phyloP scores from a whole-genome alignment of 2,113 vertebrate genomes.

The Morone chrysops region DNA sequence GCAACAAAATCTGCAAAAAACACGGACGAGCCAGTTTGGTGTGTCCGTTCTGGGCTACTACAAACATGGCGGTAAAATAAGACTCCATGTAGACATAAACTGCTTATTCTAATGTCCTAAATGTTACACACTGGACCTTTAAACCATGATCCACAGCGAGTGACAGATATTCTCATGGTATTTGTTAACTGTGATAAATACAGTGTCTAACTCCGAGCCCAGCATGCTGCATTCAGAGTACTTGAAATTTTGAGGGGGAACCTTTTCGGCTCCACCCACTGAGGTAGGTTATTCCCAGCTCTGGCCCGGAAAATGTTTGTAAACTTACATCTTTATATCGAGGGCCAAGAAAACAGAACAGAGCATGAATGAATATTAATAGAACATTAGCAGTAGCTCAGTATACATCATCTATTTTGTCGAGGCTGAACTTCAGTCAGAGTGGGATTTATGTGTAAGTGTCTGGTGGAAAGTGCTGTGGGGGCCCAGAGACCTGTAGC shows the following conservation, averaged over 20 bases:
- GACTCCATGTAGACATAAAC: no score
- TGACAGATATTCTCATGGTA: background rate
- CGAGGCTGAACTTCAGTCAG: slow-evolving; percentile 47
- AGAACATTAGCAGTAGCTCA: slow-evolving; percentile 54
- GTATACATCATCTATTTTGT: slow-evolving; percentile 50
- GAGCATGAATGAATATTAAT: slow-evolving; percentile 27
- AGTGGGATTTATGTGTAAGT: slow-evolving; percentile 64
- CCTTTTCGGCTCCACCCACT: slow-evolving; percentile 5
- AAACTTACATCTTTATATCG: slow-evolving; percentile 18
- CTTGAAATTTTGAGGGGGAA: background rate
- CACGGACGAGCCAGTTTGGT: no score
- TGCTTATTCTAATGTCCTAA: no score
- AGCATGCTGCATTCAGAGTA: background rate
- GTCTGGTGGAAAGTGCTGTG: slow-evolving; percentile 62
- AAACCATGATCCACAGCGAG: background rate
- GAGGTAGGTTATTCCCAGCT: slow-evolving; percentile 1
- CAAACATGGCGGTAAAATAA: no score
- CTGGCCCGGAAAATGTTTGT: background rate
- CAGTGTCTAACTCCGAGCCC: no score
- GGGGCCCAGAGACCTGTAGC: slow-evolving; percentile 67
- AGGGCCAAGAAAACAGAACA: slow-evolving; percentile 34
- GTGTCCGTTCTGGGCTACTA: no score
- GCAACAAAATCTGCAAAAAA: no score
- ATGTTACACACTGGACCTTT: background rate
- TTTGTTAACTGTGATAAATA: background rate